Evolutionary conservation across 92 coral and sea anemone species (phyloP).

Genomic region (Parazoanthus atlanticus): DNA sequence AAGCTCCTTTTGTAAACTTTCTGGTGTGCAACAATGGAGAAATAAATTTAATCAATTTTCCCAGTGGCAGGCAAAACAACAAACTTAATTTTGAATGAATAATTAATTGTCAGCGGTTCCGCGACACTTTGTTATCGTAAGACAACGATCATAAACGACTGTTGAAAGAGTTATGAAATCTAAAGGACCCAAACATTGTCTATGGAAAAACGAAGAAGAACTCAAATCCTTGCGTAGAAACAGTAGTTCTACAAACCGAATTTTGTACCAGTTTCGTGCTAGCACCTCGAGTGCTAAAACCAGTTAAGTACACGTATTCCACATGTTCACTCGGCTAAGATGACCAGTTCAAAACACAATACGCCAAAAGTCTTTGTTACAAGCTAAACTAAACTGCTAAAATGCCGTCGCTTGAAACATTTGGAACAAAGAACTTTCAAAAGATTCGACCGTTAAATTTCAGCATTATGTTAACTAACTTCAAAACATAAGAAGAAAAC

Average conservation of each 20-base stretch:
- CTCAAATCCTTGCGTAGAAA: not conserved
- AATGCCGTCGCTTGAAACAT: not conserved
- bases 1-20: not conserved
- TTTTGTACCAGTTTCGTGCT: not conserved
- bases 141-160: not conserved
- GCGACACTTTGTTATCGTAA: not conserved
- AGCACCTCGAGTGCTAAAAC: constrained; percentile 1
- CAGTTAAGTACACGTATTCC: constrained; percentile 37
- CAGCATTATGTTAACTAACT: not conserved
- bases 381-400: not conserved
- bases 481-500: not conserved
- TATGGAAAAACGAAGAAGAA: not conserved
- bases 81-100: not conserved
- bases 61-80: constrained; percentile 8
- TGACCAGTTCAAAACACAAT: constrained; percentile 33
- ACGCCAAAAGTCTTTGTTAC: not conserved
- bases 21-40: not conserved
- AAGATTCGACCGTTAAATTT: not conserved
- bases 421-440: not conserved
- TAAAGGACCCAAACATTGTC: not conserved
- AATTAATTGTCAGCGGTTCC: not conserved
- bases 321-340: constrained; percentile 9
- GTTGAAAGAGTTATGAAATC: not conserved
- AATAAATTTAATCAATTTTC: constrained; percentile 12
- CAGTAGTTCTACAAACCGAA: not conserved